Base-by-base conservation (phyloP, 1,140 invertebrate genomes). In the Neomicropteryx cornuta region DNA sequence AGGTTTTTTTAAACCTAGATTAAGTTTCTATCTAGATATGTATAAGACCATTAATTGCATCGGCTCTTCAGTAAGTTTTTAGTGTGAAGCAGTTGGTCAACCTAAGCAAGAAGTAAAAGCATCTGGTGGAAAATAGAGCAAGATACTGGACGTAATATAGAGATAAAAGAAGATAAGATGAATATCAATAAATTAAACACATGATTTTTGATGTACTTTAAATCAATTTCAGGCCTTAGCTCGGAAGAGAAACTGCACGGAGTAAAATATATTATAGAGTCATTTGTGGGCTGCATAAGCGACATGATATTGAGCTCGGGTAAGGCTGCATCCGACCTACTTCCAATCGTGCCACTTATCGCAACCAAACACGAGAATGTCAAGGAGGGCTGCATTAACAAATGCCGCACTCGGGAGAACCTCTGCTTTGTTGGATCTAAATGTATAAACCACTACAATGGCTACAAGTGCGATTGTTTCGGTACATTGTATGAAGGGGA, bases 211-310 rank as follows among this genome's bases (percentile, higher is more conserved):
- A n/a, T n/a, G n/a, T n/a, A n/a, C n/a, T n/a, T n/a, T n/a, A n/a
- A n/a, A 35, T 40, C 34, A 35, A 41, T 51, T 53, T n/a, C 45
- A 87, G 85, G 87, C 47, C 62, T 90, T 40, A 87, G 85, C 51
- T 85, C 83, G 1, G 83, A 87, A 56, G 84, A 88, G 56, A 77
- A 81, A 56, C 62, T 87, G 13, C 84, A 88, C 51, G 84, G 86
- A 36, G 85, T 90, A 1, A 89, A 88, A 60, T 91, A 91, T 50
- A 86, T 89, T 23, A 89, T 88, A 43, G 85, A 89, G 63, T 89
- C 87, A 8, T 93, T 93, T 58, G 84, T 92, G 28, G 89, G 89
- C 2, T 94, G 89, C 54, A 85, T 93, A 39, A 80, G 81, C 50
- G 80, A 91, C 48, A 81, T 93, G 58, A 76, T 84, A 6, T 66